Evolutionary conservation across 2,797 vertebrate species (phyloP).

Genomic region (Urosaurus nigricauda): DNA sequence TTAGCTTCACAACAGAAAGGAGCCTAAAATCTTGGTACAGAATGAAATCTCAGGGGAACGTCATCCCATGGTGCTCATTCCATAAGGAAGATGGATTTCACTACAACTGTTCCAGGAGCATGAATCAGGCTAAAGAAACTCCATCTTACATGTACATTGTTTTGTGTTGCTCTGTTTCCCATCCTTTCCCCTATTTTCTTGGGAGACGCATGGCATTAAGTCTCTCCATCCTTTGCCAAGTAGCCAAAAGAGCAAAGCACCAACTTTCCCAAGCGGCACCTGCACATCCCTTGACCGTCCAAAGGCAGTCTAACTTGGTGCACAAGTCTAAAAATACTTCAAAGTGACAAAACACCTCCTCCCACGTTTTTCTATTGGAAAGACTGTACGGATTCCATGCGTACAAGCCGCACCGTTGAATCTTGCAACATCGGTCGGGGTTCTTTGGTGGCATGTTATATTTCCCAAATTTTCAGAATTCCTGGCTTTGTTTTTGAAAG

Average conservation of each 20-base stretch:
- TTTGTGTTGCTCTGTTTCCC: background rate
- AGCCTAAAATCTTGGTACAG: background rate
- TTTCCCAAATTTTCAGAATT: slow-evolving; percentile 61
- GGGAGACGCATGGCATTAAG: background rate
- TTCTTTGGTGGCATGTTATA: slow-evolving; percentile 38
- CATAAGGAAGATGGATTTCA: slow-evolving; percentile 10
- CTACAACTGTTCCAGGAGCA: background rate
- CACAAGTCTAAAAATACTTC: slow-evolving; percentile 38
- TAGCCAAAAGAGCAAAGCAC: background rate
- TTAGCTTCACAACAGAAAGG: slow-evolving; percentile 5
- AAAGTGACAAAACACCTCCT: background rate
- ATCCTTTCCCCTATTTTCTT: slow-evolving; percentile 16
- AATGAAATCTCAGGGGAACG: background rate
- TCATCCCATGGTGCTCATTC: background rate
- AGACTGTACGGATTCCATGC: slow-evolving; percentile 21
- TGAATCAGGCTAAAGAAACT: background rate
- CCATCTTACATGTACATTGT: background rate
- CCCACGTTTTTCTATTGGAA: background rate
- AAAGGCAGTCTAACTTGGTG: slow-evolving; percentile 3
- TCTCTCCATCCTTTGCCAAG: background rate
- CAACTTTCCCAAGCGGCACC: slow-evolving; percentile 18
- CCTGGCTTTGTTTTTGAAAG: slow-evolving; percentile 52
- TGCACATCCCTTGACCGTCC: slow-evolving; percentile 12
- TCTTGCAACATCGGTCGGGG: background rate
- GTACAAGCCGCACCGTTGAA: slow-evolving; percentile 34